Evolutionary conservation across 2,888 invertebrate genomes (phyloP).

Genomic region (Megalurothrips usitatus): DNA sequence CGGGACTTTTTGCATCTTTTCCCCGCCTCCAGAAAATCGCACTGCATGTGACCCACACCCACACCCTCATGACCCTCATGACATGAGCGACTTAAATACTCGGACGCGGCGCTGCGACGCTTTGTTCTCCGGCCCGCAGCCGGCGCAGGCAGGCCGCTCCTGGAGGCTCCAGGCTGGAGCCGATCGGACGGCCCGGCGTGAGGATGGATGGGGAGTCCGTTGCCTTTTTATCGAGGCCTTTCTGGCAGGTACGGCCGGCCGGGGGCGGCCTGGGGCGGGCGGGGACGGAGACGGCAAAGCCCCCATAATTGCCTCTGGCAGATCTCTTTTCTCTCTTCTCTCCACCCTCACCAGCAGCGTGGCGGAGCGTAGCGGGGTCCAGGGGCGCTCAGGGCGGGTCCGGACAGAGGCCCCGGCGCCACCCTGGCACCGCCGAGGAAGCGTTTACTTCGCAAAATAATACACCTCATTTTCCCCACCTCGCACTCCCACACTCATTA

Average conservation of each 20-base stretch:
- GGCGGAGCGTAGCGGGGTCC: background rate
- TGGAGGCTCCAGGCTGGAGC: too few species aligned
- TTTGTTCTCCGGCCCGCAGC: too few species aligned
- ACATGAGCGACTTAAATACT: too few species aligned
- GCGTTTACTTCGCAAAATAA: background rate
- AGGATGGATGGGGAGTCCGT: too few species aligned
- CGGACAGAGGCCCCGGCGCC: background rate
- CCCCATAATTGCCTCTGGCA: constrained; percentile 6
- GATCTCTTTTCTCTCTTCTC: background rate
- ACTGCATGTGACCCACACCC: too few species aligned
- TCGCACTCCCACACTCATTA: too few species aligned
- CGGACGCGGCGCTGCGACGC: too few species aligned
- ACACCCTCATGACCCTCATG: too few species aligned
- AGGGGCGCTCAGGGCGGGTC: background rate
- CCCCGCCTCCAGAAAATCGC: too few species aligned
- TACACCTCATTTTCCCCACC: background rate
- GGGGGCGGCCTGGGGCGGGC: background rate
- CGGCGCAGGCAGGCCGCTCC: too few species aligned
- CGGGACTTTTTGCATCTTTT: background rate
- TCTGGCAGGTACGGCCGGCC: background rate
- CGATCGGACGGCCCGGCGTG: too few species aligned
- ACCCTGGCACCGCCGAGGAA: background rate
- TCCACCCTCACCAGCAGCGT: background rate
- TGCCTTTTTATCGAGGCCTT: background rate
- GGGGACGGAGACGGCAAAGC: background rate